Percentiles rank a stretch among this genome's conserved stretches.
phyloP scores from a whole-genome alignment of 2,888 invertebrate species.

The Clitarchus hookeri region DNA sequence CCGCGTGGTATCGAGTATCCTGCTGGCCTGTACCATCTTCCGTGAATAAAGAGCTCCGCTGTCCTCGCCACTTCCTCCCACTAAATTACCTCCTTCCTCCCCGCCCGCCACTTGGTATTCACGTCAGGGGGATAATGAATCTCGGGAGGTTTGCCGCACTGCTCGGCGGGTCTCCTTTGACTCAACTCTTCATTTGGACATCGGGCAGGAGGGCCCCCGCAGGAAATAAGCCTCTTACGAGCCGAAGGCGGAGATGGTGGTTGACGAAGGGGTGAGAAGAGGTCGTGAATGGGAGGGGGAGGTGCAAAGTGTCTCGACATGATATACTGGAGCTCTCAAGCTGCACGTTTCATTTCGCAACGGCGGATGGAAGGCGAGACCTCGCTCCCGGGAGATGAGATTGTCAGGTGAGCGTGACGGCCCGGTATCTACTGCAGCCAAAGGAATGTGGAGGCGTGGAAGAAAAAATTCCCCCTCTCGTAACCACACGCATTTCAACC shows the following conservation, averaged over 20 bases:
- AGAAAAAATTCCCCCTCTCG: too few species aligned
- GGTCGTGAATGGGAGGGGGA: not conserved
- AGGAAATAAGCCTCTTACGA: not conserved
- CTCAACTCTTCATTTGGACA: not conserved
- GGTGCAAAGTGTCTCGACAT: not conserved
- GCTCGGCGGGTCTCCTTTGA: not conserved
- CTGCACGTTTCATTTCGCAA: not conserved
- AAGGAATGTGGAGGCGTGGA: too few species aligned
- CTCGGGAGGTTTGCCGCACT: not conserved
- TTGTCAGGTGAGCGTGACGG: not conserved
- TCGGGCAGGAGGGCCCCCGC: not conserved
- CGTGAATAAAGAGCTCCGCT: not conserved
- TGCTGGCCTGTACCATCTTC: too few species aligned
- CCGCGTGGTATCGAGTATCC: too few species aligned
- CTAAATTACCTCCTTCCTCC: not conserved
- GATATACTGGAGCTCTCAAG: not conserved
- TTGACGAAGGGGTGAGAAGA: not conserved
- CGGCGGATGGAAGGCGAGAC: not conserved
- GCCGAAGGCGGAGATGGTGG: not conserved
- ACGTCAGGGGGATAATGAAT: slow-evolving; percentile 2
- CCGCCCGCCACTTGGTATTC: not conserved
- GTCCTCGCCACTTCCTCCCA: not conserved
- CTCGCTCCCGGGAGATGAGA: not conserved
- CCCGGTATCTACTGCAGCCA: too few species aligned
- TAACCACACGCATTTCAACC: too few species aligned